Evolutionary conservation across 2,797 vertebrate species (phyloP).

Genomic region (Platalea minor): DNA sequence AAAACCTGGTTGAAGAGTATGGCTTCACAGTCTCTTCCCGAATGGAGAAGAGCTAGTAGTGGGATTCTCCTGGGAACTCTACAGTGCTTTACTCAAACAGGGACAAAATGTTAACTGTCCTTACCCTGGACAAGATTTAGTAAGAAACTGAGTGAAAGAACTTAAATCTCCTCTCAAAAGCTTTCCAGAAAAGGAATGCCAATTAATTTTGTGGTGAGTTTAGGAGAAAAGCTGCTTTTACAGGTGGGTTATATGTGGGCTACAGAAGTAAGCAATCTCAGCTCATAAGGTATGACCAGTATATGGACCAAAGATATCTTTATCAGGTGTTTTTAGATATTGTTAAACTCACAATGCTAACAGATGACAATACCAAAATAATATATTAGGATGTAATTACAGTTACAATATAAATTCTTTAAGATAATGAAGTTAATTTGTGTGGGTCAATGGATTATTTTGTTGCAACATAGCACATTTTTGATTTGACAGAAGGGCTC

Average conservation of each 20-base stretch:
- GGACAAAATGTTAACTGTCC: background rate
- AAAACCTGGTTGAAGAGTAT: background rate
- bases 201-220: background rate
- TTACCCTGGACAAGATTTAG: background rate
- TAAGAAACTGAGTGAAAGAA: background rate
- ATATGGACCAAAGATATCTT: background rate
- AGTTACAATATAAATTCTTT: background rate
- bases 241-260: background rate
- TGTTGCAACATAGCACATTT: background rate
- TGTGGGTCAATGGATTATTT: background rate
- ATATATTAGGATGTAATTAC: background rate
- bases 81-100: background rate
- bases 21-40: background rate
- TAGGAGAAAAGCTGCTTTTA: background rate
- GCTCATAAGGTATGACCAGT: background rate
- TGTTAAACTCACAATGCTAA: background rate
- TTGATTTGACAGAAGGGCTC: background rate
- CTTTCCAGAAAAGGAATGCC: background rate
- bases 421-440: background rate
- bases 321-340: background rate
- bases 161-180: background rate
- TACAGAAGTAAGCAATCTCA: background rate
- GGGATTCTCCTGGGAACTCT: background rate
- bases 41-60: background rate
- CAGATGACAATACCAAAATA: background rate